Evolutionary conservation across 2,797 vertebrate species (phyloP).

Genomic region (Phrynocephalus guinanensis): DNA sequence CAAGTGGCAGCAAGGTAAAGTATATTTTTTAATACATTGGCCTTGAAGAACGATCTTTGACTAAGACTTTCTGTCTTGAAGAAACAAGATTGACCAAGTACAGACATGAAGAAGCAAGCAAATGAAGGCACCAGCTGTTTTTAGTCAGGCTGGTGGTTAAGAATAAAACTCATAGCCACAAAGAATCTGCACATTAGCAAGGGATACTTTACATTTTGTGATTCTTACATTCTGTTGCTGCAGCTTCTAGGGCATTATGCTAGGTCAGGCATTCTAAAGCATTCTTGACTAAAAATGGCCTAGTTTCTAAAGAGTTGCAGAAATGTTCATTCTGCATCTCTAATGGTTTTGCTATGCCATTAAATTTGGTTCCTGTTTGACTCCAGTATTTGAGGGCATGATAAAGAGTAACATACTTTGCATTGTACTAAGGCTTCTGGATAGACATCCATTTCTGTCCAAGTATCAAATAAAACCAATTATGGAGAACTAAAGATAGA

Average conservation of each 20-base stretch:
- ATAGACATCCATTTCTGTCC: conserved; percentile 19
- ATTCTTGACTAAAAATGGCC: conserved; percentile 62
- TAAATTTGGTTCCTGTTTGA: conserved; percentile 70
- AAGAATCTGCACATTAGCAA: background rate
- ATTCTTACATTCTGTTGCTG: background rate
- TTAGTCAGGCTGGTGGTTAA: background rate
- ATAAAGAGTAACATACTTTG: conserved; percentile 56
- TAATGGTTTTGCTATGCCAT: conserved; percentile 67
- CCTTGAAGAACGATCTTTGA: background rate
- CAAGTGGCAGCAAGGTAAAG: background rate
- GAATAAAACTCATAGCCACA: background rate
- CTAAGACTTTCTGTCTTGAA: background rate
- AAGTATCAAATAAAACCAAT: background rate
- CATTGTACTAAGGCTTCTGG: conserved; percentile 61
- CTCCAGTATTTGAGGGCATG: conserved; percentile 60
- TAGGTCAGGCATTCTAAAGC: conserved; percentile 38
- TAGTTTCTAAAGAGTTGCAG: conserved; percentile 43
- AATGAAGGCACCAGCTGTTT: accelerated
- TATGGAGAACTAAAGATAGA: conserved; percentile 1
- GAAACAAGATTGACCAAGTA: background rate
- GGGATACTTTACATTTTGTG: background rate
- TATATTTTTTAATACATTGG: too few relatives aligned
- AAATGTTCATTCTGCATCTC: conserved; percentile 59
- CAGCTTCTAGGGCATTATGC: conserved; percentile 23
- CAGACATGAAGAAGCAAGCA: background rate